phyloP scores from a whole-genome alignment of 2,797 vertebrate genomes.

The Microcaecilia unicolor region DNA sequence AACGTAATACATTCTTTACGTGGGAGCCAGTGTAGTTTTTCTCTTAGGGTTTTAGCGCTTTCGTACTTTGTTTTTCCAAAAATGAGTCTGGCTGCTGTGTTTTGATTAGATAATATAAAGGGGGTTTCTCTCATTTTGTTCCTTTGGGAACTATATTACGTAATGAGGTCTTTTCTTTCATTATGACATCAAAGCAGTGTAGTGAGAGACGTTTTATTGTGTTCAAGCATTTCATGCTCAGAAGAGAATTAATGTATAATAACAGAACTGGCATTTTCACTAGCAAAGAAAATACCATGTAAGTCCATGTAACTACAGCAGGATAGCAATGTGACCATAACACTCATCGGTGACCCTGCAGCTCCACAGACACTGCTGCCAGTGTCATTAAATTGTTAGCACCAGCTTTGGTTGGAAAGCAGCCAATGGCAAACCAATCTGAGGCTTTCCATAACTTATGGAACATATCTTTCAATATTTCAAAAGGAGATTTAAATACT shows the following conservation, averaged over 20 bases:
- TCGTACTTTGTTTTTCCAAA: no score
- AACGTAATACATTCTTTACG: no score
- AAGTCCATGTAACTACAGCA: not conserved
- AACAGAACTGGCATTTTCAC: not conserved
- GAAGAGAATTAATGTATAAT: not conserved
- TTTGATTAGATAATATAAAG: no score
- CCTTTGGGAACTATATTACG: no score
- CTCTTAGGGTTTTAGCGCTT: no score
- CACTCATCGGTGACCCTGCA: not conserved
- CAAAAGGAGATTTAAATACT: slow-evolving; percentile 16
- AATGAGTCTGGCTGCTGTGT: no score
- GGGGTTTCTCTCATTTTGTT: no score
- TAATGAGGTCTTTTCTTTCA: no score
- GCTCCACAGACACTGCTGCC: no score
- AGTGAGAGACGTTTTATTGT: no score
- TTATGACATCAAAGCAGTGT: no score
- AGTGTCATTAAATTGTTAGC: not conserved
- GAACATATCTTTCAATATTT: slow-evolving; percentile 14
- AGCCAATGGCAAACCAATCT: slow-evolving; percentile 3
- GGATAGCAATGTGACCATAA: not conserved
- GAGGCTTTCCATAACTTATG: slow-evolving; percentile 6
- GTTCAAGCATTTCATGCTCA: not conserved
- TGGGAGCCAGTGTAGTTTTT: no score
- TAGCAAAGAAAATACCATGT: not conserved
- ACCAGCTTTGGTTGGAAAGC: slow-evolving; percentile 1